Evolutionary conservation across 2,888 invertebrate species (phyloP), one percentile per base, ranked within the genome.

Genomic region (Alcis repandata): DNA sequence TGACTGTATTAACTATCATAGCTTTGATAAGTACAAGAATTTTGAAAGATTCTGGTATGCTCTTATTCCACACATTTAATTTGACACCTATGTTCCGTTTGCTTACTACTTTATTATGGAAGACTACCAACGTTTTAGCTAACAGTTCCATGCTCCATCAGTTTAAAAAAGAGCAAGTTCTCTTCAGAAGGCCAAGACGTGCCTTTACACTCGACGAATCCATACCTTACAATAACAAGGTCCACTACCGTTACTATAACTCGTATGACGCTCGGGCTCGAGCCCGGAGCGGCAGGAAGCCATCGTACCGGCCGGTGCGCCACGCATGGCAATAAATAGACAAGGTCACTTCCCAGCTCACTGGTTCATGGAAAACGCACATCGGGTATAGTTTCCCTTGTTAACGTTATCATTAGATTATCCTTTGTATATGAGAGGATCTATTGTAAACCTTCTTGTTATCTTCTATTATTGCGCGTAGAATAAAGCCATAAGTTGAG

Each of bases 291-390:
- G 45, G n/a, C 84, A 85, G 86, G 87, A 88, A 85, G 74, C 77
- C 74, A 78, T 83, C 83, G 83, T 84, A 84, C 79, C 74, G 78
- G 77, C 72, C 76, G 68, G 75, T 78, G 80, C 76, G 74, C 78
- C 70, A 79, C 75, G 74, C 70, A 67, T 68, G 75, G 73, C 75
- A 80, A 82, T 85, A 81, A 80, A 79, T 79, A 74, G 68, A 67
- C 85, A 85, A 86, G 86, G 85, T 80, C 79, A 77, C 70, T 69
- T 48, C 27, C n/a, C 27, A 66, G 58, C 63, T 65, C 71, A 69
- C 75, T 71, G 68, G 75, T 74, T 75, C 75, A 75, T 77, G 73
- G 75, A 66, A 72, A 41, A 59, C 45, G 65, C 56, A 33, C 52
- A 63, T 59, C 63, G 43, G 53, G 45, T 46, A 27, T 20, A 43